Base-by-base conservation (phyloP, 2,113 vertebrate species). In the Nyctereutes procyonoides region DNA sequence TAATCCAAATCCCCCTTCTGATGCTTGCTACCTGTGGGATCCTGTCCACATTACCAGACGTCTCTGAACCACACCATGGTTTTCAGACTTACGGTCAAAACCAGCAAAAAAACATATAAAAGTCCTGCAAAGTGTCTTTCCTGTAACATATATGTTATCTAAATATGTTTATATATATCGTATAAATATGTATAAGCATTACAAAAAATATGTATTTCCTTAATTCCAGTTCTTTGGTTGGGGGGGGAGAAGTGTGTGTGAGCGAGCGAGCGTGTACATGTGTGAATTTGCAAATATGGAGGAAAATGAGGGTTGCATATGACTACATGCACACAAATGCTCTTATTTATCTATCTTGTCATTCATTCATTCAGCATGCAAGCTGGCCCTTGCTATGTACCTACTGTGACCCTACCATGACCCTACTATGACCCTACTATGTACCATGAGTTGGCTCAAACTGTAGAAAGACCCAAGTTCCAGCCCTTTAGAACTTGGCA, bases 141-240 rank as follows among this genome's bases (percentile, higher is more conserved):
- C 67, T 93, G 60, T 87, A 69, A 86, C 43, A 28, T 67, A 8
- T 30, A 65, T 65, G 60, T 28, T 92, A 30, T 43, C 30, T 93
- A 35, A 63, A 86, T 60, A 69, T 63, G 89, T 63, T 83, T 87
- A 62, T 48, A n/a, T 56, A 24, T 79, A 35, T 35, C 81, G 20
- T 62, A 81, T 79, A 86, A 91, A 88, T 93, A 79, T 51, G 55
- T 55, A 73, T 89, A 35, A 24, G 19, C 43, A 80, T 53, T 55
- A 79, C 32, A 84, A 83, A 80, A 98, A 93, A 92, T 90, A 94
- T n/a, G 17, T 56, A 83, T 94, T 93, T 94, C 89, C 55, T 91
- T 56, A 56, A 95, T 85, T 94, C 97, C 53, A 35, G 55, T 67
- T 94, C 38, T 77, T 95, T 86, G 65, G 60, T 92, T 97, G 96